phyloP scores from a whole-genome alignment of 2,888 invertebrate genomes.

The Branchipolynoe longqiensis region DNA sequence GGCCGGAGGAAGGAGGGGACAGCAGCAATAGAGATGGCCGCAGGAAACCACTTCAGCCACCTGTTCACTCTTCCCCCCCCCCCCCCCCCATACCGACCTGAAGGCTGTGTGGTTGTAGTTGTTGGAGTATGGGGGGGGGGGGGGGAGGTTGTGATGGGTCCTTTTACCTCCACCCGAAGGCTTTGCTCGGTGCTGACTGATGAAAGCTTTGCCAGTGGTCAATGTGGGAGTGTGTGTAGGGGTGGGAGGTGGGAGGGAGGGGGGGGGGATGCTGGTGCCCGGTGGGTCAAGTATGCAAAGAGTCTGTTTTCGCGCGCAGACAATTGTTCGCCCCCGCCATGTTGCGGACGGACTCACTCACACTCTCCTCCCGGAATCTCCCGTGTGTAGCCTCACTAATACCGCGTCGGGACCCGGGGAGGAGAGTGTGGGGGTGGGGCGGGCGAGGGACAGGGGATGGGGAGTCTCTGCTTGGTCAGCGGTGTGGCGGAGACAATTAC shows the following conservation, averaged over 20 bases:
- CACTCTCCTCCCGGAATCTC: background rate
- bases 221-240: background rate
- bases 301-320: no score
- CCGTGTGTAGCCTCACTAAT: background rate
- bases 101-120: background rate
- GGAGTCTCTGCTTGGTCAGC: background rate
- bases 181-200: background rate
- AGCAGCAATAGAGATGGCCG: background rate
- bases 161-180: background rate
- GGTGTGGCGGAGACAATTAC: background rate
- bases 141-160: background rate
- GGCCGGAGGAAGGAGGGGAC: background rate
- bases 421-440: no score
- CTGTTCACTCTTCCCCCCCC: background rate
- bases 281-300: no score
- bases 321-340: background rate
- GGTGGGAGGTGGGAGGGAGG: background rate
- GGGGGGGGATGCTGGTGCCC: no score
- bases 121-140: background rate
- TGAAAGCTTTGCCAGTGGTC: conserved; percentile 10
- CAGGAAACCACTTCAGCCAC: background rate
- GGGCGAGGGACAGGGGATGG: no score
- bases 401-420: no score
- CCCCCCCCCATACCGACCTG: background rate
- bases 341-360: background rate